Evolutionary conservation across 2,113 vertebrate species (phyloP).

Genomic region (Amia ocellicauda): DNA sequence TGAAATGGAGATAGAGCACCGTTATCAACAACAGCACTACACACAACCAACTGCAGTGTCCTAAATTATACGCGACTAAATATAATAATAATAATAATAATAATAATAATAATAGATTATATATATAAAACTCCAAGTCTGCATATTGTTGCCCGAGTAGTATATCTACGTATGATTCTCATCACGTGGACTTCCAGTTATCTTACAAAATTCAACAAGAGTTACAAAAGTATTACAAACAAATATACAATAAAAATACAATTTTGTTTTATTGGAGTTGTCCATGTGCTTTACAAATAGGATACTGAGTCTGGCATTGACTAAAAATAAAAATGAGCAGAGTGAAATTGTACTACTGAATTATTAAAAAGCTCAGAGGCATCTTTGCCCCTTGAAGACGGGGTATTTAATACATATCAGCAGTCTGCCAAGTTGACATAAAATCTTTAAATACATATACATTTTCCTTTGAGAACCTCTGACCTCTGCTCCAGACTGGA

Average conservation of each 20-base stretch:
- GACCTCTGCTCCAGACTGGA: background rate
- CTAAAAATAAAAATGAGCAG: constrained; percentile 34
- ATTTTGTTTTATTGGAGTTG: background rate
- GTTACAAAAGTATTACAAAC: no score
- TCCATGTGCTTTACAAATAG: background rate
- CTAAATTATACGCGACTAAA: no score
- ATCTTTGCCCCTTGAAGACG: constrained; percentile 43
- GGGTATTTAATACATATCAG: constrained; percentile 5
- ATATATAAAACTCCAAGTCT: no score
- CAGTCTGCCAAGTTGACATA: background rate
- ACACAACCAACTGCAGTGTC: background rate
- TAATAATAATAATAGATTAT: no score
- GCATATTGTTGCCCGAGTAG: no score
- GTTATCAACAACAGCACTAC: no score
- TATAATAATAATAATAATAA: no score
- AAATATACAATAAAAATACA: no score
- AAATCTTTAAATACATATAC: constrained; percentile 3
- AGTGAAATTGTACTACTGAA: constrained; percentile 46
- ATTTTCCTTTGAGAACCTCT: background rate
- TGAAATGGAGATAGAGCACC: constrained; percentile 36
- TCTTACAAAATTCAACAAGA: no score
- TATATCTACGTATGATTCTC: no score
- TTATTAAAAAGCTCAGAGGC: constrained; percentile 52
- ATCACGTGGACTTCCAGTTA: no score
- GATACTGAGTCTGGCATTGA: no score